Conservation (phyloP, 2,113 vertebrate genomes). For the Chroicocephalus ridibundus region DNA sequence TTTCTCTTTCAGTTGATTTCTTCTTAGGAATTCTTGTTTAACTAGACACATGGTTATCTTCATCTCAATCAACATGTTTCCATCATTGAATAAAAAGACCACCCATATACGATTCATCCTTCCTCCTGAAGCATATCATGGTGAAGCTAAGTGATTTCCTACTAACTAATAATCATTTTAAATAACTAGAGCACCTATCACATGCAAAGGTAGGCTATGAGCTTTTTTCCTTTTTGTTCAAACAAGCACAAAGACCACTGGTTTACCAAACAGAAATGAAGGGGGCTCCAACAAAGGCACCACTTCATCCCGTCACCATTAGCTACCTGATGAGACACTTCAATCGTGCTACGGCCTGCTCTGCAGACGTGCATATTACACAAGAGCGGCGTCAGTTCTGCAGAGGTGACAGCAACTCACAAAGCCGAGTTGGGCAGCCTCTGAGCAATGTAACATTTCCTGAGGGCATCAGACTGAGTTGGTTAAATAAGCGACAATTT, state of each 20-base stretch:
- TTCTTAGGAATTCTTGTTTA: not conserved
- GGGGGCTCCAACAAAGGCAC: not conserved
- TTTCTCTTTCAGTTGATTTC: not conserved
- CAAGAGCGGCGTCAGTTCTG: not conserved
- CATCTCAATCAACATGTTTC: not conserved
- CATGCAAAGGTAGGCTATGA: not conserved
- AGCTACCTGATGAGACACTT: not conserved
- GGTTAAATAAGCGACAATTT: not conserved
- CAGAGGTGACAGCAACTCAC: not conserved
- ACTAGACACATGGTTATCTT: not conserved
- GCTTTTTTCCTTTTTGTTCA: not conserved
- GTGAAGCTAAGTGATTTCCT: not conserved
- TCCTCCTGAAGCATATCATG: not conserved
- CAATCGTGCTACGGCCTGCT: not conserved
- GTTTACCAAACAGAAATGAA: not conserved
- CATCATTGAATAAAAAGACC: not conserved
- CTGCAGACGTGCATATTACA: not conserved
- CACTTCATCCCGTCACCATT: not conserved
- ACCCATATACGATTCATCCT: not conserved
- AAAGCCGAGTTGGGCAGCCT: not conserved
- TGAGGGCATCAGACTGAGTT: not conserved
- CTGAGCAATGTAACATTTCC: not conserved
- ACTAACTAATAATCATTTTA: not conserved
- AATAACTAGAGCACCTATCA: not conserved
- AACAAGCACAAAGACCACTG: not conserved